Percentiles rank a stretch among this genome's conserved stretches.
phyloP scores from a whole-genome alignment of 2,888 invertebrate genomes.

The Caenorhabditis sulstoni region DNA sequence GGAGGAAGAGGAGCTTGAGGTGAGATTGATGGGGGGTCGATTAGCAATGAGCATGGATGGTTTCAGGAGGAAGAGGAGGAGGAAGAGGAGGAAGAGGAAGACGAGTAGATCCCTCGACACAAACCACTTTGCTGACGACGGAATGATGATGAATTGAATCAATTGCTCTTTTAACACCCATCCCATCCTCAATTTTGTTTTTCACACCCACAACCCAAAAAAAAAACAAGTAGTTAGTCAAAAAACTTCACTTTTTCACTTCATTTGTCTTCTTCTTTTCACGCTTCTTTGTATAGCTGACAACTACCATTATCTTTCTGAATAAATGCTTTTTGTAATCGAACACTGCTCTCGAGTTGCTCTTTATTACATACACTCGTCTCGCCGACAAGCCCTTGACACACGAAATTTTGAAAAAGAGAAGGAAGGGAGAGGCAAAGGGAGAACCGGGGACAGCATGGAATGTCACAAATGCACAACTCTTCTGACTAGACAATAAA shows the following conservation, averaged over 20 bases:
- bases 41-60: neutral
- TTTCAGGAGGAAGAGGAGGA: constrained; percentile 61
- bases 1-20: constrained; percentile 62
- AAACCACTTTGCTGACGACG: constrained; percentile 44
- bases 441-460: constrained; percentile 24
- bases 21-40: constrained; percentile 4
- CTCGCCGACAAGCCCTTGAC: constrained; percentile 18
- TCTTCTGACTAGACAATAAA: constrained; percentile 37
- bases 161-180: constrained; percentile 23
- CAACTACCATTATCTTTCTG: constrained; percentile 53
- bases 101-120: constrained; percentile 36
- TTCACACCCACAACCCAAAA: constrained; percentile 7
- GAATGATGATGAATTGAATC: constrained; percentile 47
- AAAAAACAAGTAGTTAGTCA: constrained; percentile 47
- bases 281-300: constrained; percentile 48
- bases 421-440: neutral
- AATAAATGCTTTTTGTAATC: constrained; percentile 54
- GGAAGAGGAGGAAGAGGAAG: constrained; percentile 57
- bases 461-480: constrained; percentile 51
- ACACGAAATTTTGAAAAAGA: constrained; percentile 3
- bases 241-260: constrained; percentile 18
- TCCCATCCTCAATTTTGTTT: constrained; percentile 25
- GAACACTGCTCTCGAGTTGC: constrained; percentile 19
- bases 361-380: constrained; percentile 38
- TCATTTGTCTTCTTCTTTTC: neutral